Base-by-base conservation (phyloP, 2,797 vertebrate species). In the Parauchenoglanis ngamensis region DNA sequence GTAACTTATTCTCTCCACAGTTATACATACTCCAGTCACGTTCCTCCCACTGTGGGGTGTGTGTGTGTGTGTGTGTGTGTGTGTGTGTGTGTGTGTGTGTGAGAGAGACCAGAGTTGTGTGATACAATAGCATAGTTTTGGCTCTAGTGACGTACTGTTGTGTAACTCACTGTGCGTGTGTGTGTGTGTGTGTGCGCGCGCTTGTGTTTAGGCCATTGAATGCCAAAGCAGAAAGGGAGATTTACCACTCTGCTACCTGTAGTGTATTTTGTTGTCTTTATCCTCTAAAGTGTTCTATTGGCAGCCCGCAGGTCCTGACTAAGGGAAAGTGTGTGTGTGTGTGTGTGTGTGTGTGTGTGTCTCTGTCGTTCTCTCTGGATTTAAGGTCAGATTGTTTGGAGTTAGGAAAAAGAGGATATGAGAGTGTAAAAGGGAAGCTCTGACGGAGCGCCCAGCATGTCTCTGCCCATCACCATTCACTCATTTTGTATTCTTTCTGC, bases 141-240 rank as follows among this genome's bases (percentile, higher is more conserved):
- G 40, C 40, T 40, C 40, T 40, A 40, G 40, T 40, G 40, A 40
- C 40, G 40, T 40, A 13, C 44, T 68, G 57, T 65, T 68, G 82
- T 83, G 77, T 83, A 40, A 40, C 40, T 40, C 40, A 40, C 40
- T 40, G 86, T 85, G 77, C 73, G 68, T 73, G 21, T 23, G 31
- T 68, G 68, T 75, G 57, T 57, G 68, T 82, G 65, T 68, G 68
- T 82, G 57, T 57, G 68, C 83, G 57, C 77, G 80, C 87, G 63
- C 79, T 81, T 86, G 88, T 88, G 87, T 89, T 88, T 77, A 1
- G 10, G 85, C 76, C 92, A 73, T 91, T 93, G 92, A 93, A 84
- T 83, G 81, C 86, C 91, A 90, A 88, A 92, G 84, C 4, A 35
- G 79, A 72, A 85, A 86, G 90, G 89, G 90, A 92, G 87, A 91